phyloP scores from a whole-genome alignment of 2,888 invertebrate genomes.

The Quadroppia sp. region DNA sequence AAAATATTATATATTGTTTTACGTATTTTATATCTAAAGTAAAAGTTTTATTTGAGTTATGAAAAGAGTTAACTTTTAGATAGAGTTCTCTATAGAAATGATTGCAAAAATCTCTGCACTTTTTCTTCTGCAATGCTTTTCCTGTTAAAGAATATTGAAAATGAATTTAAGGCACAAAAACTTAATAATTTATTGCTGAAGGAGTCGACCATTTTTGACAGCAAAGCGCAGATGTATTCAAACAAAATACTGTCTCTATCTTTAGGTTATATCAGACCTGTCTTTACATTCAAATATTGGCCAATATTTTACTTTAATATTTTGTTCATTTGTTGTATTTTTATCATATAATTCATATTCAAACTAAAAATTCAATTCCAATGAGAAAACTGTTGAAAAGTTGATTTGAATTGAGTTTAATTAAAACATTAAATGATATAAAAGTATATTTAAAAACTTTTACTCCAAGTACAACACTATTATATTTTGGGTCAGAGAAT shows the following conservation, averaged over 20 bases:
- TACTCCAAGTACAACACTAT: too few relatives aligned
- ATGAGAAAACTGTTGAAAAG: too few relatives aligned
- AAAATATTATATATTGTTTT: too few relatives aligned
- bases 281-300: not conserved
- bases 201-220: slow-evolving; percentile 20
- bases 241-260: not conserved
- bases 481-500: too few relatives aligned
- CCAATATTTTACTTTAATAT: not conserved
- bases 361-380: too few relatives aligned
- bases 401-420: too few relatives aligned
- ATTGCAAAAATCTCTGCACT: not conserved
- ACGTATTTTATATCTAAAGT: too few relatives aligned
- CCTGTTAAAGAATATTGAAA: slow-evolving; percentile 20
- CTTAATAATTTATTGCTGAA: slow-evolving; percentile 30
- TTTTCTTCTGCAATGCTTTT: not conserved
- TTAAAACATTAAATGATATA: too few relatives aligned
- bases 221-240: slow-evolving; percentile 1
- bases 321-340: too few relatives aligned
- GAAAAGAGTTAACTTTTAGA: not conserved
- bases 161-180: slow-evolving; percentile 17
- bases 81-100: not conserved
- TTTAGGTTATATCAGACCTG: not conserved
- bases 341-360: too few relatives aligned
- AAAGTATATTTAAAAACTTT: too few relatives aligned
- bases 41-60: not conserved